phyloP scores from a whole-genome alignment of 2,113 vertebrate species.

The Corynorhinus townsendii region DNA sequence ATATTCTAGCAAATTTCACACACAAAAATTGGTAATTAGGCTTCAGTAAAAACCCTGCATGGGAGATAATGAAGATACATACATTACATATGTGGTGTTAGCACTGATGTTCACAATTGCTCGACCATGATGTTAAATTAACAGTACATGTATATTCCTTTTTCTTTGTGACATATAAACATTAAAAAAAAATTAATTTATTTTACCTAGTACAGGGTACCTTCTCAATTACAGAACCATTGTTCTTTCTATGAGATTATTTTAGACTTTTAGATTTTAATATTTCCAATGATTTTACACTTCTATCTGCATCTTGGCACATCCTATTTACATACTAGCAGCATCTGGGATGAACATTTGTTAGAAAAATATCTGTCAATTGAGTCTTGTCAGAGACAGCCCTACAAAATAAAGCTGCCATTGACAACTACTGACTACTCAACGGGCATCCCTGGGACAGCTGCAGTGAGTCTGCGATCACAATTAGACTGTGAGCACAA shows the following conservation, averaged over 20 bases:
- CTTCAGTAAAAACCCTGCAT: not conserved
- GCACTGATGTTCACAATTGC: not conserved
- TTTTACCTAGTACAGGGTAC: not conserved
- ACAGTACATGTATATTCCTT: not conserved
- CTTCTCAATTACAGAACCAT: not conserved
- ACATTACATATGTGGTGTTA: not conserved
- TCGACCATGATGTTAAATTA: not conserved
- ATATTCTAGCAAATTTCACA: slow-evolving; percentile 26
- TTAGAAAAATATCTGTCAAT: slow-evolving; percentile 46
- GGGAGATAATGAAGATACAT: not conserved
- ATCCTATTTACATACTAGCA: slow-evolving; percentile 47
- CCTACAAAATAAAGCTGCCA: slow-evolving; percentile 33
- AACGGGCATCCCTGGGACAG: not conserved
- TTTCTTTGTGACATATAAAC: not conserved
- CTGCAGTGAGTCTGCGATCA: not conserved
- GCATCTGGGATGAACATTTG: slow-evolving; percentile 60
- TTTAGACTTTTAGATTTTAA: slow-evolving; percentile 44
- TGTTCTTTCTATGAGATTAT: slow-evolving; percentile 44
- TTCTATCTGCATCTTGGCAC: slow-evolving; percentile 56
- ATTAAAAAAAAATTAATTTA: not conserved
- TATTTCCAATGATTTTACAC: slow-evolving; percentile 42
- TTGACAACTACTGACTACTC: slow-evolving; percentile 9
- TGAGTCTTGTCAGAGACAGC: slow-evolving; percentile 8
- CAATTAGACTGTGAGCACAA: not conserved
- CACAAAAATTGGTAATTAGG: not conserved